phyloP scores from a whole-genome alignment of 2,888 invertebrate genomes.

The Zonitis immaculata region DNA sequence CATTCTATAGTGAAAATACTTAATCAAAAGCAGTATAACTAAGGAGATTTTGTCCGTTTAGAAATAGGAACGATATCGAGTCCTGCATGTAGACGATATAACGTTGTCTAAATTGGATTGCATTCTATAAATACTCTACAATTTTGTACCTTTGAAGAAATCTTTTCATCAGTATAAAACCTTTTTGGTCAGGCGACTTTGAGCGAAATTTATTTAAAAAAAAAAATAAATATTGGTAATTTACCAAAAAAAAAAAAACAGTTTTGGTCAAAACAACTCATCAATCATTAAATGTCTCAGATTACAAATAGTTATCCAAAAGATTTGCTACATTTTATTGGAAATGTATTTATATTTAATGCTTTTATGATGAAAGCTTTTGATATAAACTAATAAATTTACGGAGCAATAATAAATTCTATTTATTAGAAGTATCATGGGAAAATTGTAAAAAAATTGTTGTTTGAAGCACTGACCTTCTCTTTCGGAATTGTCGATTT shows the following conservation, averaged over 20 bases:
- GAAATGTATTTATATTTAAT: background rate
- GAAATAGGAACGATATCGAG: background rate
- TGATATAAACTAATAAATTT: background rate
- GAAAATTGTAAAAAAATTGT: no score
- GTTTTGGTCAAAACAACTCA: background rate
- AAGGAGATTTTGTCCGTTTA: background rate
- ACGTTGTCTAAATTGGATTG: background rate
- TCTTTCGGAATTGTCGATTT: conserved; percentile 23
- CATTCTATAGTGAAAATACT: background rate
- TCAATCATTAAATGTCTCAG: background rate
- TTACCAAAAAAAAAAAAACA: no score
- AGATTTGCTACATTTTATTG: background rate
- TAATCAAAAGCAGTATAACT: background rate
- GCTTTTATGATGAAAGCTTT: background rate
- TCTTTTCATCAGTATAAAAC: background rate
- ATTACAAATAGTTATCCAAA: background rate
- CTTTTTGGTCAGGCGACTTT: background rate
- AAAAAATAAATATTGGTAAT: background rate
- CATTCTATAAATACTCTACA: background rate
- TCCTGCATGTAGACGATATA: background rate
- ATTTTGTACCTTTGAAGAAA: background rate
- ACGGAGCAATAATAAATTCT: background rate
- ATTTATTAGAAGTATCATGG: no score
- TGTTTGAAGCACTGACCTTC: conserved; percentile 30
- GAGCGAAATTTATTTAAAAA: background rate